Evolutionary conservation across 2,888 invertebrate genomes (phyloP).

Genomic region (Alitta virens): DNA sequence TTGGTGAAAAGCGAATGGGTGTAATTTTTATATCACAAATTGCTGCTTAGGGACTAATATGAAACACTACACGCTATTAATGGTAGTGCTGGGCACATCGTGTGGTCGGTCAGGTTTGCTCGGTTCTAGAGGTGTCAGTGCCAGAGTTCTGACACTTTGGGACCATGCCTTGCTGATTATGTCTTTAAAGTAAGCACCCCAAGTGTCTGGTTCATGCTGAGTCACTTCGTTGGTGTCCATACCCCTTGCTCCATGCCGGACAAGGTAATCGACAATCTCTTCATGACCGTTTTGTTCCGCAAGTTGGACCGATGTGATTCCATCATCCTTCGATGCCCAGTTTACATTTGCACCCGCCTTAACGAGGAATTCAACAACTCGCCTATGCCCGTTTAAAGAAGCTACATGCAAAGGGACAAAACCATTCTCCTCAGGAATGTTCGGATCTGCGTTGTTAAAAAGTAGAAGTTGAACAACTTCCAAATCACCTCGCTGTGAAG

Average conservation of each 20-base stretch:
- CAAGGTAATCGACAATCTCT: conserved; percentile 31
- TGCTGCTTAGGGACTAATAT: too few species aligned
- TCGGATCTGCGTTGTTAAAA: conserved; percentile 29
- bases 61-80: neutral
- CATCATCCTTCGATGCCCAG: conserved; percentile 24
- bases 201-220: conserved; percentile 5
- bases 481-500: conserved; percentile 32
- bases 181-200: conserved; percentile 32
- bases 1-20: neutral
- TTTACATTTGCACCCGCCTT: conserved; percentile 29
- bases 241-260: conserved; percentile 21
- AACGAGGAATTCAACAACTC: conserved; percentile 32
- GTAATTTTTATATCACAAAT: too few species aligned
- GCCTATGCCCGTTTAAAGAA: conserved; percentile 30
- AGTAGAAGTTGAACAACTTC: conserved; percentile 33
- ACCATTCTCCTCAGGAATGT: conserved; percentile 29
- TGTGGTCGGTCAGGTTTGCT: neutral
- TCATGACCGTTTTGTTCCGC: conserved; percentile 33
- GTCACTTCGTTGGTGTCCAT: neutral
- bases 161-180: conserved; percentile 28
- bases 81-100: neutral
- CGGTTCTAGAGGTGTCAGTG: conserved; percentile 14
- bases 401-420: conserved; percentile 33
- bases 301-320: conserved; percentile 25
- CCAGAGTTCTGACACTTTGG: conserved; percentile 25